Percentiles rank a stretch among this genome's conserved stretches.
These are phyloP conservation scores for Lampris incognitus DNA, from an alignment of 2,113 vertebrate species.

Conservation along the genomic window DNA sequence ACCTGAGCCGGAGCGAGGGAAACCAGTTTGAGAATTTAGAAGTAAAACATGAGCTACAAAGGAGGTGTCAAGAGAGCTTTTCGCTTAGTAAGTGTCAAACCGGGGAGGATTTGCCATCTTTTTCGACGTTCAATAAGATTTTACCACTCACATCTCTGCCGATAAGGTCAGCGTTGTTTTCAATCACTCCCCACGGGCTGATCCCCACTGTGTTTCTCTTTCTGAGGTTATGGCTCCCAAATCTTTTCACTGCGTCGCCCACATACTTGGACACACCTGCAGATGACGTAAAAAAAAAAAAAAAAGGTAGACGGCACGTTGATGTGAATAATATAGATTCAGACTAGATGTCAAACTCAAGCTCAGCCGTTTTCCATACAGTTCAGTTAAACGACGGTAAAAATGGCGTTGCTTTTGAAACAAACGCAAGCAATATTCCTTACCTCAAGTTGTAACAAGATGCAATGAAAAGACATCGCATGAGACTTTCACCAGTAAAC, in stretches of 20 bases:
- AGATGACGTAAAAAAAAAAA: conserved; percentile 24
- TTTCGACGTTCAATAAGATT: neutral
- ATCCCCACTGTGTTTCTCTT: conserved; percentile 93
- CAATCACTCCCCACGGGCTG: conserved; percentile 94
- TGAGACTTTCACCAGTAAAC: no score
- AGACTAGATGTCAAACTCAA: no score
- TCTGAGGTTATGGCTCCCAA: conserved; percentile 86
- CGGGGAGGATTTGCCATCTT: neutral
- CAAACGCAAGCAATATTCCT: neutral
- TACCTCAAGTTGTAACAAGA: no score
- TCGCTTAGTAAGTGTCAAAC: neutral
- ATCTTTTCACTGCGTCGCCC: conserved; percentile 90
- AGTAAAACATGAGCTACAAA: neutral
- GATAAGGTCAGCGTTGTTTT: conserved; percentile 92
- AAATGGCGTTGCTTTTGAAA: no score
- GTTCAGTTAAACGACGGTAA: no score
- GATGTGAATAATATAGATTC: conserved; percentile 2
- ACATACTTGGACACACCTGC: conserved; percentile 93
- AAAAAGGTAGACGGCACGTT: conserved; percentile 9
- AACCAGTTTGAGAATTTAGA: neutral
- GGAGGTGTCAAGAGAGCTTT: neutral
- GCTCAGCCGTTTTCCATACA: no score
- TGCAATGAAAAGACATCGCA: no score
- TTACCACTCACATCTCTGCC: conserved; percentile 90
- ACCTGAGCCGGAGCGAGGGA: conserved; percentile 77